Conservation (phyloP, 1,140 invertebrate species). For the Aleiodes sp. region DNA sequence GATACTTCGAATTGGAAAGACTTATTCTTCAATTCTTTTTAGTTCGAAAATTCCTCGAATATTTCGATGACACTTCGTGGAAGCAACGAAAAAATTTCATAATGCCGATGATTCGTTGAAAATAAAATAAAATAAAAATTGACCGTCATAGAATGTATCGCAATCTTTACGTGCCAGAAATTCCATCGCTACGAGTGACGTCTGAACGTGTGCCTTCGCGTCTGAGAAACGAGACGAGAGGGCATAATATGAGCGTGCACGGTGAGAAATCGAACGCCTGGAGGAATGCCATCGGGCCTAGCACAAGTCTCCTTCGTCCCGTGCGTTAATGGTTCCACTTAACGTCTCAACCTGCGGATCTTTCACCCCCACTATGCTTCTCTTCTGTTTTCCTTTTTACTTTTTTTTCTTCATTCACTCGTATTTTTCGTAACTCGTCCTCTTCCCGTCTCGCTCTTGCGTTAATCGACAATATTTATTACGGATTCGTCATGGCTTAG, state of each 20-base stretch:
- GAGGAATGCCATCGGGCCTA: conserved; percentile 1
- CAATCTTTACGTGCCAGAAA: conserved; percentile 7
- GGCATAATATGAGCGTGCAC: background rate
- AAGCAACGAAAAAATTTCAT: background rate
- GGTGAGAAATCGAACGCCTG: conserved; percentile 11
- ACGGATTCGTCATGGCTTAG: conserved; percentile 64
- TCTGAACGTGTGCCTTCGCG: background rate
- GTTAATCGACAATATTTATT: conserved; percentile 67
- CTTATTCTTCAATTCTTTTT: too few species aligned
- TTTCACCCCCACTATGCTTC: conserved; percentile 22
- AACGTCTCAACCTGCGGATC: conserved; percentile 59
- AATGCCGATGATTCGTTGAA: background rate
- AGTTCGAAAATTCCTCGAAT: too few species aligned
- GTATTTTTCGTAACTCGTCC: conserved; percentile 7
- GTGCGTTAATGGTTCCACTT: conserved; percentile 65
- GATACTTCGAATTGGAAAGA: too few species aligned
- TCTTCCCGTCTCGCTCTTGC: conserved; percentile 8
- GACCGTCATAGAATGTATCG: background rate
- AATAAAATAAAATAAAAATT: background rate
- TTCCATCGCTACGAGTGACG: background rate
- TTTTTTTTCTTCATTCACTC: conserved; percentile 38
- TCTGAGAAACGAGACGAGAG: background rate
- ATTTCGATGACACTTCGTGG: too few species aligned
- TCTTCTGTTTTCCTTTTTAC: too few species aligned
- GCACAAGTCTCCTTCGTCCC: background rate